Base-by-base conservation (phyloP, 2,113 vertebrate genomes). In the Catharus fuscescens region DNA sequence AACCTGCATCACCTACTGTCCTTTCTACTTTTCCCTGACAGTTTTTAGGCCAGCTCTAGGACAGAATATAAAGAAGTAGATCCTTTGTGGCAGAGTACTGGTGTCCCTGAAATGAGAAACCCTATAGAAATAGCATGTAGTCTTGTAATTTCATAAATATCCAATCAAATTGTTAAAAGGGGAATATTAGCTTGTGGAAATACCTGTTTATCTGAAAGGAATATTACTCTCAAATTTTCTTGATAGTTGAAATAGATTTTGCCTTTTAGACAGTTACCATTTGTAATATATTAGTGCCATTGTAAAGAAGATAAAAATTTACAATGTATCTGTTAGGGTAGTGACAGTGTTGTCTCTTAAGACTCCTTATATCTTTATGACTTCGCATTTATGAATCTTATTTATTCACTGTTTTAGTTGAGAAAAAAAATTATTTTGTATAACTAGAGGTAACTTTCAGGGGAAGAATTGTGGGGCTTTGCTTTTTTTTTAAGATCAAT, bases 81-180 rank as follows among this genome's bases (percentile, higher is more conserved):
- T 77, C 42, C 61, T 62, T 65, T 52, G 36, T 9, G 6, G 26
- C 10, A 18, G 5, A 44, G 13, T 32, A 40, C 17, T 18, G 2
- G 16, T 53, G 17, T 80, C 26, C 40, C 3, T 73, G 60, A 74
- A 91, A 73, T 47, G 56, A 62, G 28, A 87, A 70, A 19, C 20
- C n/a, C 40, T 79, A 11, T 24, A 52, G 47, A 76, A 71, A 25
- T 53, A 81, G 45, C 29, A 34, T 4, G 3, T 34, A n/a, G 23
- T 74, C 59, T 52, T 93, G 36, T 86, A 74, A 66, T 80, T 96
- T 89, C n/a, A n/a, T 83, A 76, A 88, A 86, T 92, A 69, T 73
- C 26, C 34, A 44, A 11, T 81, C 34, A 42, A 62, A 5, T 19
- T 92, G 29, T 86, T 83, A 45, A 82, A 90, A 83, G 72, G 78